A percentile compares a stretch with the other conserved stretches of the same genome.
These are phyloP conservation scores for Theretra japonica DNA, from an alignment of 2,888 invertebrate genomes.

Conservation along the genomic window DNA sequence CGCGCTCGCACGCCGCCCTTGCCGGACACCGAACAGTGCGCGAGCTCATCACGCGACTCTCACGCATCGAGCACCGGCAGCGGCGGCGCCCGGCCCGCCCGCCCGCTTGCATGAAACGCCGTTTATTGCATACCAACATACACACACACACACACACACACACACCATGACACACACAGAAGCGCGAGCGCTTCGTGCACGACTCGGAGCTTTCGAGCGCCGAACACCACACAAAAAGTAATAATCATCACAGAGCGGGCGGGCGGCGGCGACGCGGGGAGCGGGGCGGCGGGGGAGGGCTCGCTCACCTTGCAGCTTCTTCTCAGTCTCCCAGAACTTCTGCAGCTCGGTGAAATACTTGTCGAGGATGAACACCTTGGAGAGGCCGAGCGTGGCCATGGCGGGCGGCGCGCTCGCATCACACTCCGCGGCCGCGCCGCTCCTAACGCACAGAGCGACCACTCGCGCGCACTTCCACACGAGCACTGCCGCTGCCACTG, in stretches of 20 bases:
- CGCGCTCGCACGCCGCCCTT: not conserved
- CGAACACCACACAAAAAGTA: slow-evolving; percentile 25
- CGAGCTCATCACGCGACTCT: not conserved
- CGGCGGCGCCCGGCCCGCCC: not conserved
- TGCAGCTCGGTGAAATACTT: slow-evolving; percentile 98
- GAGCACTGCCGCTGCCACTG: slow-evolving; percentile 50
- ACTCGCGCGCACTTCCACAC: slow-evolving; percentile 60
- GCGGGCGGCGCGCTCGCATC: slow-evolving; percentile 78
- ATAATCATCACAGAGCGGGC: slow-evolving; percentile 36
- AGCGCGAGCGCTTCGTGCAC: slow-evolving; percentile 37
- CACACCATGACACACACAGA: slow-evolving; percentile 38
- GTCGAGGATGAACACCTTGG: slow-evolving; percentile 98
- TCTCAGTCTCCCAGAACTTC: slow-evolving; percentile 98
- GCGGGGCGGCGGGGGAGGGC: slow-evolving; percentile 37
- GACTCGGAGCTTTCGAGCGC: slow-evolving; percentile 53
- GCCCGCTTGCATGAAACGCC: not conserved
- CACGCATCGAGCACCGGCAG: not conserved
- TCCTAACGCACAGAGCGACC: slow-evolving; percentile 61
- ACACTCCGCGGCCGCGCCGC: slow-evolving; percentile 75
- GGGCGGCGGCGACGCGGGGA: slow-evolving; percentile 35
- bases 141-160: slow-evolving; percentile 34
- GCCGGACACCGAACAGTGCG: too few species aligned
- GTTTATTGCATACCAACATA: not conserved
- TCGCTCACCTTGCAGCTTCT: slow-evolving; percentile 95
- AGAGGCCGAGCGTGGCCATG: slow-evolving; percentile 98